Evolutionary conservation across 2,113 vertebrate species (phyloP), one percentile per base, ranked within the genome.

Genomic region (Neodontobutis hainanensis): DNA sequence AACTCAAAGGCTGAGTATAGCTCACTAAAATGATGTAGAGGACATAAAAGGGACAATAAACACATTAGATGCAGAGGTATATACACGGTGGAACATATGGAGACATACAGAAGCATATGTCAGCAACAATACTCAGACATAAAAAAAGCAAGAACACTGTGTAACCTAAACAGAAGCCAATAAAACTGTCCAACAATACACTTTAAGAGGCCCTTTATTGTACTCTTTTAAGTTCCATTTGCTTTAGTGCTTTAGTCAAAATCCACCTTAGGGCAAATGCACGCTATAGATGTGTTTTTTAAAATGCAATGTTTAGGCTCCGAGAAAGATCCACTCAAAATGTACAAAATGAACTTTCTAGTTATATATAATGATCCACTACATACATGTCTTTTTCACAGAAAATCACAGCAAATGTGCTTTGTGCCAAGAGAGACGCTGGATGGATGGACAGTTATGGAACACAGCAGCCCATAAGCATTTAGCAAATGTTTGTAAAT

Each of bases 21-120:
- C 63, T 32, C 50, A 5, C 48, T 16, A 56, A 71, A 73, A 48
- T 67, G 53, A 66, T 80, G 60, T 57, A 45, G 40, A 45, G 63
- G 34, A 75, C 62, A 70, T 75, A 60, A 75, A 85, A 16, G 14
- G 35, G n/a, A 64, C 52, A 65, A 69, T 73, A 84, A 81, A 80
- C 42, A 45, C 71, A 53, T 73, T 50, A 60, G 44, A 60, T 55
- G 52, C 1, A 3, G 50, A 45, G 68, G 32, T 63, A 68, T 44
- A 58, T 44, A 47, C 67, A 56, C 59, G 65, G 7, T 38, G 36
- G 36, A 38, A 53, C 52, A 55, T 44, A 75, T 57, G 35, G 56
- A 55, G 42, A 19, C 5, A 5, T 62, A 38, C 49, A 42, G 51
- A 35, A 5, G 34, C 6, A 6, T 12, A 65, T 40, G 34, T 44